phyloP scores from a whole-genome alignment of 2,797 vertebrate species.

The Chloroceryle amazona region DNA sequence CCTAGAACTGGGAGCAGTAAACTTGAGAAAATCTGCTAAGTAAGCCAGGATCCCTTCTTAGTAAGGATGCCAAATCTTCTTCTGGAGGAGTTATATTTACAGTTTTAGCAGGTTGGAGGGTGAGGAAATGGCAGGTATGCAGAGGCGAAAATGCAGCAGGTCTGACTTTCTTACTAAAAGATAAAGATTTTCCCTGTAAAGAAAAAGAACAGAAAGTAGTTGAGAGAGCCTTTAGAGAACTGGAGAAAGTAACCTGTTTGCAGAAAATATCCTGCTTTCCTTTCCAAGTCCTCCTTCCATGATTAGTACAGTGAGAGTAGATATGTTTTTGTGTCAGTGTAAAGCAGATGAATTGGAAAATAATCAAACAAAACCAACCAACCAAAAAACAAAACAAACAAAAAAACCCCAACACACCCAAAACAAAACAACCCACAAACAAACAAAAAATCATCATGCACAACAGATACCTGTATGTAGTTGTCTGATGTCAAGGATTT shows the following conservation, averaged over 20 bases:
- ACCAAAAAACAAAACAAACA: too few species aligned
- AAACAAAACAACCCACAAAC: too few species aligned
- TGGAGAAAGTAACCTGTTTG: neutral
- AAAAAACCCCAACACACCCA: too few species aligned
- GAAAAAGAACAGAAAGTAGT: neutral
- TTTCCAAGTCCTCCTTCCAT: neutral
- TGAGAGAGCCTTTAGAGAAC: neutral
- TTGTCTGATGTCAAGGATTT: neutral
- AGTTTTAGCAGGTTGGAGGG: neutral
- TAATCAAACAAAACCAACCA: fast-evolving
- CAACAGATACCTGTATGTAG: neutral
- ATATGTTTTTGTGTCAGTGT: neutral
- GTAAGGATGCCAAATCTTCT: neutral
- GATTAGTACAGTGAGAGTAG: neutral
- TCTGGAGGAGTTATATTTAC: neutral
- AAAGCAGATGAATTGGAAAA: neutral
- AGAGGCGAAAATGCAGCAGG: neutral
- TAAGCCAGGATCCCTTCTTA: neutral
- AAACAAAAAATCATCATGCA: neutral
- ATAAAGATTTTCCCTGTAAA: neutral
- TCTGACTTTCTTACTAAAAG: neutral
- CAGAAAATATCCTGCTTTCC: neutral
- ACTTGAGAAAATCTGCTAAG: neutral
- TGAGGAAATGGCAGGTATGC: neutral
- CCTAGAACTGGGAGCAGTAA: neutral